phyloP scores from a whole-genome alignment of 2,113 vertebrate species.

The Corynorhinus townsendii region DNA sequence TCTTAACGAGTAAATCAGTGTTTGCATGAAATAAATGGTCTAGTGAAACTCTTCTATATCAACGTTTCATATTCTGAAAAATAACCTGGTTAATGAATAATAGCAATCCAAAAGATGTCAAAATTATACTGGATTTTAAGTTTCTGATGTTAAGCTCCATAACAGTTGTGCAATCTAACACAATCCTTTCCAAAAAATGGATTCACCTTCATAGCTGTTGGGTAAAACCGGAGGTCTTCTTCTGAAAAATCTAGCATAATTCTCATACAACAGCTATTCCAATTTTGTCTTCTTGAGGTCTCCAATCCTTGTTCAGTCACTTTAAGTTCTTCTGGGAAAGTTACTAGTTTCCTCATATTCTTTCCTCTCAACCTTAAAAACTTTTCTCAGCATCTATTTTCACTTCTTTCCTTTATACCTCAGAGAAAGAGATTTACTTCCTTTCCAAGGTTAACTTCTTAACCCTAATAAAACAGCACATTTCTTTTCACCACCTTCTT shows the following conservation, averaged over 20 bases:
- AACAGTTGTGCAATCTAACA: neutral
- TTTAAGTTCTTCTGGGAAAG: neutral
- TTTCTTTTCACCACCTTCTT: neutral
- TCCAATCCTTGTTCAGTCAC: neutral
- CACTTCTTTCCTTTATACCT: neutral
- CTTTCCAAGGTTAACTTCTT: neutral
- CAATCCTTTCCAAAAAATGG: slow-evolving; percentile 3
- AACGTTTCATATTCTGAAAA: slow-evolving; percentile 31
- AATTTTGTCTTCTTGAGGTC: neutral
- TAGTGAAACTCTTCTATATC: neutral
- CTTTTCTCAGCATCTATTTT: neutral
- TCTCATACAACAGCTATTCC: neutral
- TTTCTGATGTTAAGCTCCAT: neutral
- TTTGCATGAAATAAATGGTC: neutral
- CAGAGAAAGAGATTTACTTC: neutral
- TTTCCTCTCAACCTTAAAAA: neutral
- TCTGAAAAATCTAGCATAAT: neutral
- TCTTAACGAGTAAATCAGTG: neutral
- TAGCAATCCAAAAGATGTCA: neutral
- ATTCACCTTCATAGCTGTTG: neutral
- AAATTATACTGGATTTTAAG: neutral
- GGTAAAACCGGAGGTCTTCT: neutral
- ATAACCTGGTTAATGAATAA: neutral
- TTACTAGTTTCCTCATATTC: neutral
- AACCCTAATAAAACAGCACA: neutral